Conservation (phyloP, 2,888 invertebrate genomes). For the Aleiodes testaceus region DNA sequence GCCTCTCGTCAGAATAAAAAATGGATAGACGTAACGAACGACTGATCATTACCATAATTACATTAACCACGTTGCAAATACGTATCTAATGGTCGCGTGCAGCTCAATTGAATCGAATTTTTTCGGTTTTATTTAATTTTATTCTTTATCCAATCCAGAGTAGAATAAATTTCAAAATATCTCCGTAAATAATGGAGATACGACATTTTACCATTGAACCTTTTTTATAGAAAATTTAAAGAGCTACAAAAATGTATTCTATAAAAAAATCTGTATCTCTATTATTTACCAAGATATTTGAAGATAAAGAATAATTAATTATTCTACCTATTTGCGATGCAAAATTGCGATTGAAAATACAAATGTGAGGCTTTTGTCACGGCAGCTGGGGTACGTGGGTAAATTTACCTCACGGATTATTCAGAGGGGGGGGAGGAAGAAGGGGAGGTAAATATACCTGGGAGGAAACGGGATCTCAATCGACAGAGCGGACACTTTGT, state of each 20-base stretch:
- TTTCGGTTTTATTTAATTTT: slow-evolving; percentile 39
- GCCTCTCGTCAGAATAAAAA: slow-evolving; percentile 12
- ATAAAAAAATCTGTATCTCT: too few relatives aligned
- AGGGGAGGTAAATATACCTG: slow-evolving; percentile 6
- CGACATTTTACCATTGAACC: too few relatives aligned
- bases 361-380: slow-evolving; percentile 24
- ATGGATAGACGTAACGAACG: slow-evolving; percentile 52
- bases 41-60: slow-evolving; percentile 56
- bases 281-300: not conserved
- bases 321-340: not conserved
- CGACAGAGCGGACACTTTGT: slow-evolving; percentile 50
- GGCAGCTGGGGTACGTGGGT: slow-evolving; percentile 35
- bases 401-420: slow-evolving; percentile 34
- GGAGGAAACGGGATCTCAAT: slow-evolving; percentile 28
- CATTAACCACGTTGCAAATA: slow-evolving; percentile 53
- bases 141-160: slow-evolving; percentile 1
- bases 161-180: slow-evolving; percentile 41
- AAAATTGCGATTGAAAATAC: slow-evolving; percentile 32
- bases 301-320: slow-evolving; percentile 7
- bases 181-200: too few relatives aligned
- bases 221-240: too few relatives aligned
- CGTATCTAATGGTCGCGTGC: slow-evolving; percentile 55
- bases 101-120: slow-evolving; percentile 36
- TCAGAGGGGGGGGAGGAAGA: slow-evolving; percentile 13
- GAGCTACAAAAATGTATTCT: too few relatives aligned